Percentiles rank a stretch among this genome's conserved stretches.
phyloP scores from a whole-genome alignment of 2,888 invertebrate genomes.

The Epirrhoe tristata region DNA sequence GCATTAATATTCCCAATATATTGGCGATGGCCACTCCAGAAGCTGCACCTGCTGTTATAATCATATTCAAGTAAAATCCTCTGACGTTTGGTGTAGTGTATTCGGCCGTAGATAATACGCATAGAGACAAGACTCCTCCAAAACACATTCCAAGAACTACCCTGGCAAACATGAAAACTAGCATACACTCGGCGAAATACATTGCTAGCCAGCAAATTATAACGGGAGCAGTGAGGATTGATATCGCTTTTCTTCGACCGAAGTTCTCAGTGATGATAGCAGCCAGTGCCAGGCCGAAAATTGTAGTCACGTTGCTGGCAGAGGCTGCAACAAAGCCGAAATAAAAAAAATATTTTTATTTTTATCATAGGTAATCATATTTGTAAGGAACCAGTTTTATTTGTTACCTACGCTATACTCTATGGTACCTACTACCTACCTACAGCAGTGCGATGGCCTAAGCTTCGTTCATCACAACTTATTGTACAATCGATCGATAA shows the following conservation, averaged over 20 bases:
- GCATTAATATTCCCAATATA: slow-evolving; percentile 39
- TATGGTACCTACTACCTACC: no score
- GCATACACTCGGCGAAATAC: slow-evolving; percentile 38
- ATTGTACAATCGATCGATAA: no score
- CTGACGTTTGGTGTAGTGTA: slow-evolving; percentile 45
- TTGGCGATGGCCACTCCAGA: slow-evolving; percentile 37
- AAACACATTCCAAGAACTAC: slow-evolving; percentile 43
- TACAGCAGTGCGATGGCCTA: no score
- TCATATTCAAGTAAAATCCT: slow-evolving; percentile 41
- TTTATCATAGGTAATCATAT: no score
- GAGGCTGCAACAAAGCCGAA: slow-evolving; percentile 43
- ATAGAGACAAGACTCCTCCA: slow-evolving; percentile 44
- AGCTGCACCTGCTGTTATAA: slow-evolving; percentile 40
- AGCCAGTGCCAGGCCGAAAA: slow-evolving; percentile 38
- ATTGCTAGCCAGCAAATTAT: slow-evolving; percentile 44
- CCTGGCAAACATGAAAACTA: slow-evolving; percentile 44
- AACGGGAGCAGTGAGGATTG: slow-evolving; percentile 37
- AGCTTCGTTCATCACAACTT: no score
- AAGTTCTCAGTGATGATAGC: slow-evolving; percentile 39
- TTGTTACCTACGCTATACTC: no score
- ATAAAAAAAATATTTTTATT: neutral
- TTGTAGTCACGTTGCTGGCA: slow-evolving; percentile 37
- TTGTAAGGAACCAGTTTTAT: no score
- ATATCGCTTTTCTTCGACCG: slow-evolving; percentile 42
- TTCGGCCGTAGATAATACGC: slow-evolving; percentile 43